Evolutionary conservation across 2,113 vertebrate species (phyloP), one percentile per base, ranked within the genome.

Genomic region (Ramphastos sulfuratus): DNA sequence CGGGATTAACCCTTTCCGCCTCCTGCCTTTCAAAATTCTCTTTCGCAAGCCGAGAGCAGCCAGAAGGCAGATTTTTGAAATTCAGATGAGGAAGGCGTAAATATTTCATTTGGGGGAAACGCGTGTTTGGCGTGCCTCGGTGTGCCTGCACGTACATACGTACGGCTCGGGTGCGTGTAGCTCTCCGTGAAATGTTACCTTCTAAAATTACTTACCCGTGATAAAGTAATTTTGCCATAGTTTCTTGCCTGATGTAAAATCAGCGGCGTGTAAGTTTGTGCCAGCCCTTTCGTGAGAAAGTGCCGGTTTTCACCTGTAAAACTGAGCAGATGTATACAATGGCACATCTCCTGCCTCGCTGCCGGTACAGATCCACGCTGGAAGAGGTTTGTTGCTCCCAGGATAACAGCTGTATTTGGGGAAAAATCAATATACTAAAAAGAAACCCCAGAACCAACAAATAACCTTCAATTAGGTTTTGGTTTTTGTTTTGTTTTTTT

Each of bases 1-100:
- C 91, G 33, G 77, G 6, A 15, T 96, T 96, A 97, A 95, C 97
- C 84, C 86, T 92, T 79, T 17, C 75, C 50, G 3, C 7, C 71
- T 52, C 55, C 44, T 11, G 74, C 54, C 44, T n/a, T 8, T 56
- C 82, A 4, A 6, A 27, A 0, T 72, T 31, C 5, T 13, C 52
- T 35, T 19, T 30, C 5, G 0, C 21, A 7, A 15, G 14, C 37
- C 33, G 15, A 52, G 85, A 84, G 16, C 56, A 59, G 83, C 74
- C 55, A 46, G 79, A 19, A 94, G 91, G 92, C 48, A 50, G 25
- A 31, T 72, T 56, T 74, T 55, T 35, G 59, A 67, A 63, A 87
- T 92, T 84, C 74, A 63, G 20, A 78, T 72, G 70, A 79, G 50
- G 77, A 56, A 80, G 33, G 44, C 66, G 66, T 76, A 69, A 87